Base-by-base conservation (phyloP, 1,140 invertebrate species). In the Anadara kagoshimensis region DNA sequence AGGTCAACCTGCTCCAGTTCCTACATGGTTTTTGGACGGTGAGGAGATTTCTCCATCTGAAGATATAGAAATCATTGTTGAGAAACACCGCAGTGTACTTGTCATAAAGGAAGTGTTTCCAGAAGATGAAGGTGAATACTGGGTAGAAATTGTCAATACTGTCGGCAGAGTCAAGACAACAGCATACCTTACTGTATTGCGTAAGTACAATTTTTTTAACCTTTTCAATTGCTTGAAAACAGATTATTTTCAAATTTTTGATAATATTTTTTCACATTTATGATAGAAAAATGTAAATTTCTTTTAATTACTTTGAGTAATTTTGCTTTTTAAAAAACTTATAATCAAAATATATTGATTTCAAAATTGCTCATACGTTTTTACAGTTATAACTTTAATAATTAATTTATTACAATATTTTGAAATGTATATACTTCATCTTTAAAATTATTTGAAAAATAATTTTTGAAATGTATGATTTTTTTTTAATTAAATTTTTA, bases 121-220 rank as follows among this genome's bases (percentile, higher is more conserved):
- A 10, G 86, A 88, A 70, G 87, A 90, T 74, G 82, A 85, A 75
- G 89, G 87, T 22, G 82, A 85, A 69, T 90, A 90, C 69, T 81
- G 80, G 63, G 78, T 88, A 11, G 86, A 87, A 62, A 79, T 82
- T 12, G 74, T 63, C 54, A 89, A 88, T 72, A 78, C 85, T 36
- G 81, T 76, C 66, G 89, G 89, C n/a, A 79, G 79, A 24, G 78
- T 79, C n/a, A 76, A 78, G 0, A 84, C 85, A 22, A 84, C 82
- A 29, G 83, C 85, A 49, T 87, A 86, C 57, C 76, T 90, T 14
- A 86, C 79, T 47, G 81, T 89, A n/a, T 51, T 81, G 22, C 79
- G 87, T 88, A 82, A 87, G 86, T 86, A 67, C 22, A 11, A n/a
- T 58, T 12, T 29, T 57, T 2, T 16, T 45, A 18, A 59, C 24